A percentile compares a stretch with the other conserved stretches of the same genome.
These are phyloP conservation scores for Plecturocebus donacophilus DNA, from an alignment of 2,113 vertebrate species.

Conservation along the genomic window DNA sequence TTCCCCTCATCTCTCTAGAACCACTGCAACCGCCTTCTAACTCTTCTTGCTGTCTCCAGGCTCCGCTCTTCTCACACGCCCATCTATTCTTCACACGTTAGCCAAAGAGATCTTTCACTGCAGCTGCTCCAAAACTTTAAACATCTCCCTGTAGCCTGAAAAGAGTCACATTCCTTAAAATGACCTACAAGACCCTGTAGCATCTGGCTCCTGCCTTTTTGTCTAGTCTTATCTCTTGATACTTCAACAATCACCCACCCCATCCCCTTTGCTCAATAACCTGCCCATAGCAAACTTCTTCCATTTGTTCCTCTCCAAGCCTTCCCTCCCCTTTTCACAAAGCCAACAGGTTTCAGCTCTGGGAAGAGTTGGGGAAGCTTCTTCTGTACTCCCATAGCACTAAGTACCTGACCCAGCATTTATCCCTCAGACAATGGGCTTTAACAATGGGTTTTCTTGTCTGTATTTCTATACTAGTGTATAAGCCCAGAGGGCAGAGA, in stretches of 20 bases:
- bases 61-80: neutral
- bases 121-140: neutral
- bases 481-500: neutral
- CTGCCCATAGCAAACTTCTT: neutral
- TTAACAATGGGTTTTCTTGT: neutral
- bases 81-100: neutral
- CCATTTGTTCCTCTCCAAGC: neutral
- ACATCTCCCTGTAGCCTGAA: neutral
- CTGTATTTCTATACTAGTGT: neutral
- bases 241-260: neutral
- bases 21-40: neutral
- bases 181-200: neutral
- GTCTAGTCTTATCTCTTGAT: neutral
- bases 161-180: neutral
- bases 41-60: neutral
- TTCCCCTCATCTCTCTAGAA: neutral
- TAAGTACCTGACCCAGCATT: neutral
- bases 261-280: neutral
- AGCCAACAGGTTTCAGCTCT: neutral
- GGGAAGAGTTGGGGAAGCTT: neutral
- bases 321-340: neutral
- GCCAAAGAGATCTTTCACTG: neutral
- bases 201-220: neutral
- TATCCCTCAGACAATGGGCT: neutral
- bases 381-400: fast-evolving